phyloP scores from a whole-genome alignment of 2,888 invertebrate genomes.

The Phengaris arion region DNA sequence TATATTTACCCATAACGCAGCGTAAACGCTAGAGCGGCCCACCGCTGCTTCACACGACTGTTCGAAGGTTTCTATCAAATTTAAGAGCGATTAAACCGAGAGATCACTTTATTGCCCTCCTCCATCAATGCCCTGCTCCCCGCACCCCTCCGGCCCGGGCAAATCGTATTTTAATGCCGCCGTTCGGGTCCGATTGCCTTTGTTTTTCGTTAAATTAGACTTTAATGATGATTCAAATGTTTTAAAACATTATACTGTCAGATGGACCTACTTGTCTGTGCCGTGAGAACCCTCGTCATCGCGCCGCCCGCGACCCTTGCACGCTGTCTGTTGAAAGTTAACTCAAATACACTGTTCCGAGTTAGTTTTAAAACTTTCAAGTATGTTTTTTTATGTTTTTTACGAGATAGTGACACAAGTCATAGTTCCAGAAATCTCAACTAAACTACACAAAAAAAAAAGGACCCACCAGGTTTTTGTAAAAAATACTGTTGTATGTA shows the following conservation, averaged over 20 bases:
- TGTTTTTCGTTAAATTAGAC: slow-evolving; percentile 9
- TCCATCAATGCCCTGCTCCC: background rate
- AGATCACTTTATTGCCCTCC: slow-evolving; percentile 9
- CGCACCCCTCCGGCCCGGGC: background rate
- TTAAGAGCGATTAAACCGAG: slow-evolving; percentile 3
- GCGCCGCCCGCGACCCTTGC: background rate
- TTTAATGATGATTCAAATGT: background rate
- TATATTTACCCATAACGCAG: background rate
- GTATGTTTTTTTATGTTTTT: too few species aligned
- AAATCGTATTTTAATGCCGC: slow-evolving; percentile 21
- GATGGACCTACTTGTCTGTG: background rate
- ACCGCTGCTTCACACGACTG: background rate
- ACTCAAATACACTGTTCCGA: background rate
- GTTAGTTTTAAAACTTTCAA: too few species aligned
- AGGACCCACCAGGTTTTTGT: too few species aligned
- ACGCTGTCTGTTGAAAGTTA: too few species aligned
- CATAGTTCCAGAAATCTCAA: too few species aligned
- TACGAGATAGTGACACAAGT: too few species aligned
- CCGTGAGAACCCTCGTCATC: background rate
- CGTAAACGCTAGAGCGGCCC: too few species aligned
- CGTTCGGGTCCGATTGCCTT: background rate
- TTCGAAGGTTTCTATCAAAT: background rate
- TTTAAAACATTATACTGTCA: background rate
- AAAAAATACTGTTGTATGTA: too few species aligned
- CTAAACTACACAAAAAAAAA: too few species aligned